These are phyloP conservation scores for Mustelus asterias DNA, from an alignment of 2,113 vertebrate species.

Conservation along the genomic window DNA sequence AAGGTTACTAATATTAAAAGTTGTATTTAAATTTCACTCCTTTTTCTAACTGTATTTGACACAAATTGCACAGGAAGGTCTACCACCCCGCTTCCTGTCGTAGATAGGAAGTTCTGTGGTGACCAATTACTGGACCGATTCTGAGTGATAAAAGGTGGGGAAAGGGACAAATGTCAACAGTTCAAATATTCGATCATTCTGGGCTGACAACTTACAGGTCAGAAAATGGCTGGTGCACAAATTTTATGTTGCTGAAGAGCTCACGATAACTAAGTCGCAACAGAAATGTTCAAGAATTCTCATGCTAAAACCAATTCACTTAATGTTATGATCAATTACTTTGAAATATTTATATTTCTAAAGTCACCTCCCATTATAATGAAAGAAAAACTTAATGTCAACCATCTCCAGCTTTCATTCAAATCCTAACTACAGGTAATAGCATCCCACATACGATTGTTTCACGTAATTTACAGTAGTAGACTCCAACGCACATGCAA, in stretches of 20 bases:
- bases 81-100: conserved; percentile 17
- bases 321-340: neutral
- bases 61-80: conserved; percentile 5
- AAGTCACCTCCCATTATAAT: neutral
- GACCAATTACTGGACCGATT: neutral
- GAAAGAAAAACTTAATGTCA: neutral
- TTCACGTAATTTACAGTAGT: neutral
- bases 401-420: neutral
- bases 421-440: neutral
- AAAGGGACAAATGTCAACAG: neutral
- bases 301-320: neutral
- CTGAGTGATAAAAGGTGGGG: neutral
- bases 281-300: neutral
- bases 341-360: neutral
- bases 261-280: neutral
- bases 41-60: neutral
- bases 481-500: neutral
- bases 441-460: neutral
- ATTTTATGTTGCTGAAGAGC: neutral
- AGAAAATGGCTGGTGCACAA: neutral
- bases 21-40: neutral
- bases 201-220: no score
- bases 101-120: neutral
- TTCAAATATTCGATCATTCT: neutral
- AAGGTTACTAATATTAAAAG: neutral